Evolutionary conservation across 2,797 vertebrate genomes (phyloP), one percentile per base, ranked within the genome.

Genomic region (Oreortyx pictus): DNA sequence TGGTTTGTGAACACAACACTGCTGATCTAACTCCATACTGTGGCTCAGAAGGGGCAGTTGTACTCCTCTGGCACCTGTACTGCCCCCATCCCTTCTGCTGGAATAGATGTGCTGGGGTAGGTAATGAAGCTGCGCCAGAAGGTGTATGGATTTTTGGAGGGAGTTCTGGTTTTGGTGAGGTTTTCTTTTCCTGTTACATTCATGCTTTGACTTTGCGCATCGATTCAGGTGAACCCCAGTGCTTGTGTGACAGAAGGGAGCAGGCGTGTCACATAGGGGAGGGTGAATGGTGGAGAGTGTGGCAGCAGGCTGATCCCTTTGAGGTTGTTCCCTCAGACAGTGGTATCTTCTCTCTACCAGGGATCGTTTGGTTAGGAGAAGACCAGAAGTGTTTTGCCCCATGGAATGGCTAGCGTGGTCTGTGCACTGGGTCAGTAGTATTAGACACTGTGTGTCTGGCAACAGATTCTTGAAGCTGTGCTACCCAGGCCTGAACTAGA

Each of bases 211-310:
- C 23, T 39, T 72, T 7, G 4, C 57, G 52, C 11, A 2, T 90
- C 44, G 6, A 41, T 13, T 37, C 43, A 29, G 56, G n/a, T 35
- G 84, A 73, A 39, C 60, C 41, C 2, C 11, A 50, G 1, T 14
- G 65, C 31, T 44, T 79, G 43, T 16, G 6, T 43, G 8, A 44
- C 43, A 44, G 59, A 66, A 33, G 66, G 66, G 4, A 2, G 54
- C 0, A 0, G 3, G 22, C 37, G 39, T 73, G 25, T 39, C 27
- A 33, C 10, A 1, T 31, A 12, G 44, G 39, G 43, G 35, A 39
- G 54, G 14, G 78, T 25, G 25, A 33, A 11, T 68, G 56, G 25
- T 67, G 25, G 66, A 72, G 64, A 66, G n/a, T 25, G 35, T 71
- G 73, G 50, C 39, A 82, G 67, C 31, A 50, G 35, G 19, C 27